Base-by-base conservation (phyloP, 2,888 invertebrate genomes). In the Epirrita christyi region DNA sequence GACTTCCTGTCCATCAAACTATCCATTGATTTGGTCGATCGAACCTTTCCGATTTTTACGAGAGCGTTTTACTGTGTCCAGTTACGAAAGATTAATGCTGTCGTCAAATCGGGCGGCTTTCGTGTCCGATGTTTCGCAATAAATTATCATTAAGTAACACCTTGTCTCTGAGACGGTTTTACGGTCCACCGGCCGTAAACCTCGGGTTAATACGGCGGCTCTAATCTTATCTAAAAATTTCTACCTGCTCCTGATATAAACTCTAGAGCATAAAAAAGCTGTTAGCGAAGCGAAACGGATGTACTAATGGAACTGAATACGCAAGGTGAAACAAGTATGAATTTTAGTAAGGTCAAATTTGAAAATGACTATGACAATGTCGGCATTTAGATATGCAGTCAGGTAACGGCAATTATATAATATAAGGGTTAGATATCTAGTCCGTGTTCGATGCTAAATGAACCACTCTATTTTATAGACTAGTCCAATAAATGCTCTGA, bases 111-210 rank as follows among this genome's bases (percentile, higher is more conserved):
- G 72, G 71, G 60, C 75, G 71, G 73, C 73, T 76, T 74, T 76
- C 73, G 78, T 78, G 78, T 78, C 75, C 78, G 72, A 72, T 79
- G 83, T 83, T 81, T 79, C 78, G 86, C 88, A 87, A 88, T 91
- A 91, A 88, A 91, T 91, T 88, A 88, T 78, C 82, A 86, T 88
- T 88, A 88, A 89, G 82, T 88, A 88, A 88, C 88, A 87, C 85
- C 83, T 85, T 84, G 83, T 82, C 83, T 78, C 75, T 73, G 76
- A 76, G 71, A 73, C 71, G 64, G 73, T 81, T 88, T 89, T 86
- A 90, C 82, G 80, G 73, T 72, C 70, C 74, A 32, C 70, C 74
- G 9, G 75, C 83, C 80, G 80, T 86, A 88, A 87, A 86, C 75
- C 77, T 75, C 70, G 73, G 78, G 75, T 78, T 80, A 65, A 81